Conservation (phyloP, 2,888 invertebrate genomes). For the Linhomoeus sp. region DNA sequence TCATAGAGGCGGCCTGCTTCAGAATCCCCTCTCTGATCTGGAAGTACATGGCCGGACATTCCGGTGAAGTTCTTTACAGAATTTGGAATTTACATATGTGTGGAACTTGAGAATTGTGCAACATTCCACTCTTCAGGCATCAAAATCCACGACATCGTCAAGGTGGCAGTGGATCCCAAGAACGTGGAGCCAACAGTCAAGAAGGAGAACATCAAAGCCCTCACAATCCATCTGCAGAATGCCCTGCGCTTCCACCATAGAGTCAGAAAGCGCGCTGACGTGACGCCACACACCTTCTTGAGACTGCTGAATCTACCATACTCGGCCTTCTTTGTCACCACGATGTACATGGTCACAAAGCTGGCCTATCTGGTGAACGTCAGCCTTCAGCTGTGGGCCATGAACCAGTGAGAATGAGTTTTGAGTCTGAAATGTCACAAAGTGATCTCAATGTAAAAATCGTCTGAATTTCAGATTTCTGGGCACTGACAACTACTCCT, state of each 20-base stretch:
- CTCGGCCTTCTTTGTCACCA: slow-evolving; percentile 23
- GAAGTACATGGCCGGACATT: slow-evolving; percentile 23
- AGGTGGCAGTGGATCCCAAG: slow-evolving; percentile 24
- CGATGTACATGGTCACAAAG: slow-evolving; percentile 21
- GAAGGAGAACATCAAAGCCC: slow-evolving; percentile 17
- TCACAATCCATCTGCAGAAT: slow-evolving; percentile 23
- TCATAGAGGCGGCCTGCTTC: slow-evolving; percentile 23
- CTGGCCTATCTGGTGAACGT: slow-evolving; percentile 24
- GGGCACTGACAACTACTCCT: slow-evolving; percentile 17
- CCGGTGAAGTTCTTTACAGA: slow-evolving; percentile 13
- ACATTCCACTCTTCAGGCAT: too few relatives aligned
- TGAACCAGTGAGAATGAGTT: slow-evolving; percentile 15
- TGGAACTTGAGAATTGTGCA: too few relatives aligned
- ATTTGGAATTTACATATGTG: too few relatives aligned
- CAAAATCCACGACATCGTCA: slow-evolving; percentile 21
- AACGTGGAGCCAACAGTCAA: slow-evolving; percentile 26
- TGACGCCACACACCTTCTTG: slow-evolving; percentile 11
- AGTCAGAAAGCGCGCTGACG: slow-evolving; percentile 6
- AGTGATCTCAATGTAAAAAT: background rate
- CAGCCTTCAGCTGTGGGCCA: slow-evolving; percentile 17
- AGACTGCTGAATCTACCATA: slow-evolving; percentile 24
- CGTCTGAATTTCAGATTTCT: slow-evolving; percentile 16
- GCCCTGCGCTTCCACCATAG: slow-evolving; percentile 25
- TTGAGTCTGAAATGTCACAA: background rate
- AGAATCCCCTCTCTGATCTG: slow-evolving; percentile 22